Evolutionary conservation across 2,797 vertebrate genomes (phyloP), one percentile per base, ranked within the genome.

Genomic region (Sphaeramia orbicularis): DNA sequence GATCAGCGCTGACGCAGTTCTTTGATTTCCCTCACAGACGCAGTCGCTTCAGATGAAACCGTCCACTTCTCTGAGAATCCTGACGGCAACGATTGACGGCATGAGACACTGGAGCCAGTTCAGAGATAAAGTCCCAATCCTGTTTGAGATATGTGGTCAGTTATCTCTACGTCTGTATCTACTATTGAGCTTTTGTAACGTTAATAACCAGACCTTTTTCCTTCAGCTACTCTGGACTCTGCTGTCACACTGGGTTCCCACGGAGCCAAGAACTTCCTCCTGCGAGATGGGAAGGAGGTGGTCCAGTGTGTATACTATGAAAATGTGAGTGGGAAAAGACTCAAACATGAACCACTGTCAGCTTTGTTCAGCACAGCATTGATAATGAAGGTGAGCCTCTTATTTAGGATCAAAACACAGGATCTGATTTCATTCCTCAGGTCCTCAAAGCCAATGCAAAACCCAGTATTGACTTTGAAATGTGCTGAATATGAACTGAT

Each of bases 141-240:
- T 98, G 15, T 99, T 98, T 93, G 97, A 99, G 92, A 86, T 99
- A 81, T 93, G 98, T 83, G 98, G 98, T 98, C 85, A 89, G 93
- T 18, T 51, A 4, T 10, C 51, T 1, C 18, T 21, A 11, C 64
- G 35, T 55, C 3, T 56, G 13, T 53, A 10, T 51, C 14, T 15
- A 30, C 1, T 15, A 24, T 57, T 10, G 21, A 9, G n/a, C 18
- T 11, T 59, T n/a, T 38, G 16, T 30, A 18, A 43, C 16, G 51
- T 3, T 21, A 30, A 67, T 63, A 63, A 61, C 54, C 13, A 79
- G 57, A 55, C 48, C 32, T 37, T 76, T 61, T 48, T 61, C 42
- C 58, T 47, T 51, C 80, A 99, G 97, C 93, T 48, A 95, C 95
- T 3, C 94, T 99, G 1, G 97, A 99, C 91, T 99, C 97, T 74